Evolutionary conservation across 2,113 vertebrate genomes (phyloP).

Genomic region (Piaya cayana): DNA sequence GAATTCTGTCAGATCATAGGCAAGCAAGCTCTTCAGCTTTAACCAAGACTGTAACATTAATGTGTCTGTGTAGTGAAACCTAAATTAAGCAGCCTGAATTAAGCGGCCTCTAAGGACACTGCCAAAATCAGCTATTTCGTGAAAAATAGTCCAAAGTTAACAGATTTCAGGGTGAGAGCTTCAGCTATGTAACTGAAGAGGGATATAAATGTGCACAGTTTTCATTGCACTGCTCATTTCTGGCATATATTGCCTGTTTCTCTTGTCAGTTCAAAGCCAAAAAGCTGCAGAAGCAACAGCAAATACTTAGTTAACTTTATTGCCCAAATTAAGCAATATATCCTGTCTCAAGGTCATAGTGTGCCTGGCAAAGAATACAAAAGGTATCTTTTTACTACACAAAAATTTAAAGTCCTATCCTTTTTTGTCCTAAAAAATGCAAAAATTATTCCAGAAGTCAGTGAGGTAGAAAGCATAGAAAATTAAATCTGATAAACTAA

Average conservation of each 20-base stretch:
- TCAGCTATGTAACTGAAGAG: not conserved
- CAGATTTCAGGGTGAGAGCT: not conserved
- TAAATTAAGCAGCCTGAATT: not conserved
- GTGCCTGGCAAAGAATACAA: not conserved
- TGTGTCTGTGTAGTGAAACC: not conserved
- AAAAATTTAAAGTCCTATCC: not conserved
- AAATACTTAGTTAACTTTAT: not conserved
- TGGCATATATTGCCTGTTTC: not conserved
- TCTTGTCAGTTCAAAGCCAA: not conserved
- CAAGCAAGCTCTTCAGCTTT: not conserved
- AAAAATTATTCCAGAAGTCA: not conserved
- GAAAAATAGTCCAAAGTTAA: not conserved
- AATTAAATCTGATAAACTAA: not conserved
- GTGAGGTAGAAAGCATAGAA: not conserved
- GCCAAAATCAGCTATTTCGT: not conserved
- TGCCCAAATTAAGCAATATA: not conserved
- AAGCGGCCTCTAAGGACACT: not conserved
- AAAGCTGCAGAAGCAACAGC: not conserved
- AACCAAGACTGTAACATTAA: not conserved
- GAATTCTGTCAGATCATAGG: not conserved
- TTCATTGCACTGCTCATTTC: not conserved
- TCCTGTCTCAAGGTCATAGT: not conserved
- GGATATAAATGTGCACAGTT: not conserved
- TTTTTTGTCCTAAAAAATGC: not conserved
- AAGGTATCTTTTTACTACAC: not conserved